Conservation (phyloP, 92 coral and sea anemone genomes). For the Epizoanthus rinbou region DNA sequence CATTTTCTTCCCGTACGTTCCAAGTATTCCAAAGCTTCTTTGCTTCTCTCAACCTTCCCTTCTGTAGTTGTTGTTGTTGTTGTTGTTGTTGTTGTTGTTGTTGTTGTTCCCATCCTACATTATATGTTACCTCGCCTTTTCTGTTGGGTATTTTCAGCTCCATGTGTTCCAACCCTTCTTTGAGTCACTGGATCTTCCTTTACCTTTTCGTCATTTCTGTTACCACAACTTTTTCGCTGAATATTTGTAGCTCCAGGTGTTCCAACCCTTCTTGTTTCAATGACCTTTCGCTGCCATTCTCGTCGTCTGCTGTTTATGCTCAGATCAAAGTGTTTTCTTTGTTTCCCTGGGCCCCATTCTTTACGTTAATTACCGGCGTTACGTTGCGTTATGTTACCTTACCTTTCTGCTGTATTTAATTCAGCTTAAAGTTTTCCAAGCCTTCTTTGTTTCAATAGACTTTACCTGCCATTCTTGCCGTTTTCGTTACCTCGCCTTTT, state of each 20-base stretch:
- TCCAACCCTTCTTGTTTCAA: not conserved
- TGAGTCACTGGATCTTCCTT: not conserved
- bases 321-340: slow-evolving; percentile 59
- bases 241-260: too few species aligned
- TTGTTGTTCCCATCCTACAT: too few species aligned
- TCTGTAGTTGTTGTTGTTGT: not conserved
- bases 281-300: too few species aligned
- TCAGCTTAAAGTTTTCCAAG: slow-evolving; percentile 74
- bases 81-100: not conserved
- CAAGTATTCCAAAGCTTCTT: not conserved
- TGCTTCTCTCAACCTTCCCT: not conserved
- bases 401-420: too few species aligned
- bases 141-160: too few species aligned
- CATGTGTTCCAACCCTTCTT: too few species aligned
- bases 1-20: not conserved
- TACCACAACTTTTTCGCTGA: too few species aligned
- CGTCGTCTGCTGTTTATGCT: too few species aligned
- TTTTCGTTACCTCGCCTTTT: not conserved
- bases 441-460: slow-evolving; percentile 87
- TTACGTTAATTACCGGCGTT: too few species aligned
- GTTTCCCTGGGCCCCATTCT: too few species aligned
- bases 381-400: not conserved
- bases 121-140: too few species aligned
- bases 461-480: slow-evolving; percentile 49
- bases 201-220: slow-evolving; percentile 26